Evolutionary conservation across 2,797 vertebrate genomes (phyloP).

Genomic region (Tachyglossus aculeatus): DNA sequence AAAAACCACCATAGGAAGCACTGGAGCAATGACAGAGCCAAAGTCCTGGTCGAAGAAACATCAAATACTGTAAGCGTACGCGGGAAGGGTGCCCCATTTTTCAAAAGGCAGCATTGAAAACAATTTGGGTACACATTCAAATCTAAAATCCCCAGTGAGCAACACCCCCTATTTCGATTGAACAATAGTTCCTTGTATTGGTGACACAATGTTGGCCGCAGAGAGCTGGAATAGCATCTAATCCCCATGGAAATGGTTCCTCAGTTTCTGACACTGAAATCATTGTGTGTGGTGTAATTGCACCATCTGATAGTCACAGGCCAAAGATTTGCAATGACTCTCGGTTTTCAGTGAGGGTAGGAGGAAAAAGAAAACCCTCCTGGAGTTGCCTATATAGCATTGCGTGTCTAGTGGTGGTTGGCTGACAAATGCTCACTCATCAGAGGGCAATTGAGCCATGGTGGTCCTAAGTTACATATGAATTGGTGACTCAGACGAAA

Average conservation of each 20-base stretch:
- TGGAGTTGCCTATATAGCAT: neutral
- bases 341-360: neutral
- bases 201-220: slow-evolving; percentile 43
- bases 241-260: slow-evolving; percentile 19
- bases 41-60: slow-evolving; percentile 8
- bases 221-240: neutral
- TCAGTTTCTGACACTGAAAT: neutral
- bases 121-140: slow-evolving; percentile 30
- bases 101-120: slow-evolving; percentile 45
- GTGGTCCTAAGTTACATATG: neutral
- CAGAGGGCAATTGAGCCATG: neutral
- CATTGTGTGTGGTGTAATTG: neutral
- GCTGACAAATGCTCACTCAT: neutral
- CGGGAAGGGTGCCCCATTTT: neutral
- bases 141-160: slow-evolving; percentile 24
- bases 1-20: too few species aligned
- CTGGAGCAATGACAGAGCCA: neutral
- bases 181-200: slow-evolving; percentile 47
- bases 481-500: neutral
- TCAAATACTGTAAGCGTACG: neutral
- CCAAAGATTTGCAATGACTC: neutral
- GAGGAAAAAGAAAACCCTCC: neutral
- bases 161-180: slow-evolving; percentile 36
- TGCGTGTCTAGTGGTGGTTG: neutral
- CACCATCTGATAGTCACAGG: neutral